A percentile compares a stretch with the other conserved stretches of the same genome.
These are phyloP conservation scores for Eurytoma californica DNA, from an alignment of 2,888 invertebrate genomes.

Conservation along the genomic window DNA sequence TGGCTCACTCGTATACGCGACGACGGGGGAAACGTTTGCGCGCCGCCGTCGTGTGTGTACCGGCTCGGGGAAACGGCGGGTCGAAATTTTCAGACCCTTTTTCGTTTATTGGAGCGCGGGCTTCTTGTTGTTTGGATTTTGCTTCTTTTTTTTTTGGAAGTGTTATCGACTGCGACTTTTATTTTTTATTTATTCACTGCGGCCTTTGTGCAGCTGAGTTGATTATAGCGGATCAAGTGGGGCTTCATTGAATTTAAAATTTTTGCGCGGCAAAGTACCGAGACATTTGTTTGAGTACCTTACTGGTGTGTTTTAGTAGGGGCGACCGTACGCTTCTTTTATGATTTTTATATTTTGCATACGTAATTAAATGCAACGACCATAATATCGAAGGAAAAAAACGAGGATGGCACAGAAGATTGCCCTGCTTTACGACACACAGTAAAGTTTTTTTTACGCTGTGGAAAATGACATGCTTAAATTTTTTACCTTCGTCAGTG, in stretches of 20 bases:
- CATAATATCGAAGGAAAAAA: slow-evolving; percentile 24
- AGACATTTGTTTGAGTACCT: too few species aligned
- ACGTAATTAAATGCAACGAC: slow-evolving; percentile 12
- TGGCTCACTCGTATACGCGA: not conserved
- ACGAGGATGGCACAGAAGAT: not conserved
- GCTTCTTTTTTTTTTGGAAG: too few species aligned
- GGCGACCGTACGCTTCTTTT: not conserved
- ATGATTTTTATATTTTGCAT: slow-evolving; percentile 18
- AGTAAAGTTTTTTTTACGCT: slow-evolving; percentile 42
- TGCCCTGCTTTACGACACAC: slow-evolving; percentile 31
- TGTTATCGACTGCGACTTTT: too few species aligned
- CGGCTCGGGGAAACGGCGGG: not conserved
- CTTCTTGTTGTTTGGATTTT: too few species aligned
- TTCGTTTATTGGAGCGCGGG: too few species aligned
- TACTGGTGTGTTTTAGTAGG: too few species aligned
- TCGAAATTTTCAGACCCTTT: too few species aligned
- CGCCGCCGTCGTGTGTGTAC: not conserved
- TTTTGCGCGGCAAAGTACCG: too few species aligned
- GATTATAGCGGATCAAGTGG: too few species aligned
- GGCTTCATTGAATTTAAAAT: too few species aligned
- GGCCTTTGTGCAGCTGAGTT: too few species aligned
- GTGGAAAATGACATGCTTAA: slow-evolving; percentile 28
- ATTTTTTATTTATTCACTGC: too few species aligned
- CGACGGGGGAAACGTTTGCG: slow-evolving; percentile 10
- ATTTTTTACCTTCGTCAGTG: slow-evolving; percentile 35